phyloP scores from a whole-genome alignment of 2,888 invertebrate genomes.

The Limenitis arthemis region DNA sequence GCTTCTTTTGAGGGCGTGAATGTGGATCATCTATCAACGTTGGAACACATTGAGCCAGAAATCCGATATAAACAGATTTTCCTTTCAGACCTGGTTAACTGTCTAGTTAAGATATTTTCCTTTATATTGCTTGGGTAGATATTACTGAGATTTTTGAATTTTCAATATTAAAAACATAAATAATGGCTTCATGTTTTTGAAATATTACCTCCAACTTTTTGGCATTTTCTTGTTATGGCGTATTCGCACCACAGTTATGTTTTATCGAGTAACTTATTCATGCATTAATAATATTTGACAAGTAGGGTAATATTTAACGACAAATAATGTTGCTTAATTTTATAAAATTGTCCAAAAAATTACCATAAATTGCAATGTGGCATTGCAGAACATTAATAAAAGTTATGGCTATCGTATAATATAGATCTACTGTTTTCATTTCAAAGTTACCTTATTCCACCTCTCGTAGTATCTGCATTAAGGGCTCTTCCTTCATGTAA shows the following conservation, averaged over 20 bases:
- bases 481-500: slow-evolving; percentile 75
- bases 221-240: too few relatives aligned
- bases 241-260: too few relatives aligned
- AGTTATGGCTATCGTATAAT: too few relatives aligned
- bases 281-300: too few relatives aligned
- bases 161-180: too few relatives aligned
- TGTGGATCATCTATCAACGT: slow-evolving; percentile 16
- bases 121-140: neutral
- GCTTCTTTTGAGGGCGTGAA: slow-evolving; percentile 16
- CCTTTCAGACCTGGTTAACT: slow-evolving; percentile 9
- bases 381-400: too few relatives aligned
- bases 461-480: slow-evolving; percentile 76
- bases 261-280: too few relatives aligned
- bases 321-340: neutral
- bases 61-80: slow-evolving; percentile 16
- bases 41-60: slow-evolving; percentile 14
- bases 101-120: slow-evolving; percentile 7
- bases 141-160: too few relatives aligned
- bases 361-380: too few relatives aligned
- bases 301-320: neutral
- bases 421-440: too few relatives aligned
- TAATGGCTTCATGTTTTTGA: too few relatives aligned
- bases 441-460: slow-evolving; percentile 74
- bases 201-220: too few relatives aligned
- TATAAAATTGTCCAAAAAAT: neutral